Conservation (phyloP, 2,888 invertebrate species). For the Melanargia galathea region DNA sequence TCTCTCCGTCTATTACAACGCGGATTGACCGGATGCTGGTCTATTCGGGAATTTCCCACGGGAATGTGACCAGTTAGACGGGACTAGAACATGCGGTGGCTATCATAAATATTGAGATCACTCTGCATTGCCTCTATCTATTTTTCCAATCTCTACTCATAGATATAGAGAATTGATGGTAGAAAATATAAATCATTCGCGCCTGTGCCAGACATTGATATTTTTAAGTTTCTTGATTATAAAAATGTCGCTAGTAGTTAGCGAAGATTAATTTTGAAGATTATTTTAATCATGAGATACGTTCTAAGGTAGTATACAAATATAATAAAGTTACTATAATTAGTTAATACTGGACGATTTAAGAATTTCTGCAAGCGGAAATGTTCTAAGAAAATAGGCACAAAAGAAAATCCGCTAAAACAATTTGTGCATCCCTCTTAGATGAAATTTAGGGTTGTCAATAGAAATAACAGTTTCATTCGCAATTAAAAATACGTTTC, state of each 20-base stretch:
- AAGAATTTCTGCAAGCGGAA: not conserved
- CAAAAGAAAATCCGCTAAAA: not conserved
- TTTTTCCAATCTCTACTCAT: not conserved
- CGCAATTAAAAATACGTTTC: too few relatives aligned
- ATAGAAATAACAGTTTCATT: not conserved
- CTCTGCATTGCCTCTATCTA: not conserved
- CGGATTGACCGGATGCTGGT: not conserved
- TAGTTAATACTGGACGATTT: too few relatives aligned
- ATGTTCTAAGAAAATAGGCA: not conserved
- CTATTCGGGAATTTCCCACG: not conserved
- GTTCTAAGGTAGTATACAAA: too few relatives aligned
- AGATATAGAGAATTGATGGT: too few relatives aligned
- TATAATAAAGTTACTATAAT: too few relatives aligned
- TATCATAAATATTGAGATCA: not conserved
- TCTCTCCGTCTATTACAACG: not conserved
- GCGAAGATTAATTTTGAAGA: too few relatives aligned
- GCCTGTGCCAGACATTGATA: too few relatives aligned
- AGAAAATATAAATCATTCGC: not conserved
- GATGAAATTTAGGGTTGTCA: constrained; percentile 1
- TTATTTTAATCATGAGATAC: too few relatives aligned
- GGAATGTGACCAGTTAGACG: not conserved
- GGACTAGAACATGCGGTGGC: not conserved
- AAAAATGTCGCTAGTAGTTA: too few relatives aligned
- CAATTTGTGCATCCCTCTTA: not conserved
- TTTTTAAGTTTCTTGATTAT: too few relatives aligned